Base-by-base conservation (phyloP, 2,888 invertebrate species). In the Cephus runcator region DNA sequence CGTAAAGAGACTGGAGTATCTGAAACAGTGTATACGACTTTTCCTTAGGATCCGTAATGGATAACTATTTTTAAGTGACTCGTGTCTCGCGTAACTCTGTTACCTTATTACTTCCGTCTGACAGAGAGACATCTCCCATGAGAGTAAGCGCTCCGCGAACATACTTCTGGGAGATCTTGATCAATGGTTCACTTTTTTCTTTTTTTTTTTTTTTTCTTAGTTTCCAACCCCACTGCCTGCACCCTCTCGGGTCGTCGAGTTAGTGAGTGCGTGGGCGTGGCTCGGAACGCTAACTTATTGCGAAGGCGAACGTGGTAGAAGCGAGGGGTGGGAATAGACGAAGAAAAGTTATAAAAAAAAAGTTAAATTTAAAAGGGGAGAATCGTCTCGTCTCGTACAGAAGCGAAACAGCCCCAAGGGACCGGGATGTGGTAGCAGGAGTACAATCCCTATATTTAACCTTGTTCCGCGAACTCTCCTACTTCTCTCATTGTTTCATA, bases 401-500 rank as follows among this genome's bases (percentile, higher is more conserved):
- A 40, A 40, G 40, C 23, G 23, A 56, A 23, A 23, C 40, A 23
- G 40, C 40, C 40, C 23, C 40, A 23, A 15, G 40, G 15, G 40
- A 9, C 6, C 6, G 40, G 23, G 40, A 56, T 2, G 23, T 1
- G 23, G 40, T 40, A 76, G 12, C 71, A 71, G 15, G 31, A 71
- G 71, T 33, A 34, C 69, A 69, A 1, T 71, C 33, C 31, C 71
- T 71, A 71, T 71, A 71, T 71, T 71, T 71, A 71, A 33, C 33
- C 71, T 30, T 33, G 71, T 71, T 71, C 71, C 31, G 12, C 11
- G 71, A 71, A 71, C 11, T 31, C 33, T 33, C 12, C 71, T 71
- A 74, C 34, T 68, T 35, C 36, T 74, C 34, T 34, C 36, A 36
- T 74, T 36, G 74, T 36, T 73, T 69, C 74, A 75, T 74, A 75